Conservation (phyloP, 53 echinoderm and acorn worm species). For the Luidia sarsii region DNA sequence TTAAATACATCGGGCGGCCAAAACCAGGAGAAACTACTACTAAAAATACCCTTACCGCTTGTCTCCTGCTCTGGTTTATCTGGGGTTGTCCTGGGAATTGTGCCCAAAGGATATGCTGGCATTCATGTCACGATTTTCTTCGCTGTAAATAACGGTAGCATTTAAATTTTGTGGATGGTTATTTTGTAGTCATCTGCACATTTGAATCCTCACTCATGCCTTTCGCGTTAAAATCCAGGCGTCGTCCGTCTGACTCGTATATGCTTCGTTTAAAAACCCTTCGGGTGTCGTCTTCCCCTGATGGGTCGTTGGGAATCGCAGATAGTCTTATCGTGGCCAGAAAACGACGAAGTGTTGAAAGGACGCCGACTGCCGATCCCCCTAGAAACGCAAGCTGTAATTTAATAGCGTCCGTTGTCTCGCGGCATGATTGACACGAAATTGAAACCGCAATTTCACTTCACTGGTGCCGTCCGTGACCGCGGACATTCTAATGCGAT, state of each 20-base stretch:
- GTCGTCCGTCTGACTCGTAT: too few relatives aligned
- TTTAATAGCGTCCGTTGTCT: slow-evolving; percentile 30
- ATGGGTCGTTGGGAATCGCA: neutral
- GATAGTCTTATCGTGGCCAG: too few relatives aligned
- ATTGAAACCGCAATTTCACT: slow-evolving; percentile 22
- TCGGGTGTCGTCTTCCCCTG: too few relatives aligned
- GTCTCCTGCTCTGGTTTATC: neutral
- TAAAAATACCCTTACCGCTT: slow-evolving; percentile 1
- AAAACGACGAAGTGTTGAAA: too few relatives aligned
- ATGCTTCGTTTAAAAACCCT: neutral
- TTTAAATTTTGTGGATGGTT: neutral
- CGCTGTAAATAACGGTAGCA: neutral
- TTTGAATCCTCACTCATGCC: neutral
- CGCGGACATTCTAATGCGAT: too few relatives aligned
- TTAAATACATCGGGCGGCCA: slow-evolving; percentile 10
- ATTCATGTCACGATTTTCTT: slow-evolving; percentile 3
- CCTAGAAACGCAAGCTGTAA: slow-evolving; percentile 36
- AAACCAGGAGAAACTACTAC: neutral
- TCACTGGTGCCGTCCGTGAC: neutral
- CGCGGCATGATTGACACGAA: neutral
- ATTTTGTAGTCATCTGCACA: neutral
- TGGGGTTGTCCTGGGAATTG: neutral
- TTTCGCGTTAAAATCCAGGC: neutral
- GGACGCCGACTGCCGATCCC: neutral
- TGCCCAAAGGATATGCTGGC: neutral